phyloP scores from a whole-genome alignment of 1,140 invertebrate species.

The Lepidurus arcticus region DNA sequence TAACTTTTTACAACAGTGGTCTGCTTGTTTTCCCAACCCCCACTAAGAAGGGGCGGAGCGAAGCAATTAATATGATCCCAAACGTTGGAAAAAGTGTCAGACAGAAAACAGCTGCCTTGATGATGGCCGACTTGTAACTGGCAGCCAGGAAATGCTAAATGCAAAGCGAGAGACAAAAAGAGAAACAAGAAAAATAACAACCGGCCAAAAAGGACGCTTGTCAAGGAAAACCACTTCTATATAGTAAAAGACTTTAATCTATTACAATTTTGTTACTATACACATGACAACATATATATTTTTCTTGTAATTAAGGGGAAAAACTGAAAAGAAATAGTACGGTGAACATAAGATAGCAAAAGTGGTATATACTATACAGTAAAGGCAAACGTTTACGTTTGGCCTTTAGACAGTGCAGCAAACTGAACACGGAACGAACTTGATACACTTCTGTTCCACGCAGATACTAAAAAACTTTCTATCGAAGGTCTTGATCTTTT shows the following conservation, averaged over 20 bases:
- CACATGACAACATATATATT: too few relatives aligned
- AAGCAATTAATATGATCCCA: neutral
- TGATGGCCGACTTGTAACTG: neutral
- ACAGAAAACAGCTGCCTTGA: slow-evolving; percentile 7
- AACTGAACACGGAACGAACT: neutral
- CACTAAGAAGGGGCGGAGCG: neutral
- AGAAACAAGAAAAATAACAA: neutral
- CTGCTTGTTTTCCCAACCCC: neutral
- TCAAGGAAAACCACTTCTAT: neutral
- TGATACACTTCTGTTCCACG: neutral
- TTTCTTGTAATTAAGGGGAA: too few relatives aligned
- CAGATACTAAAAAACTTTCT: neutral
- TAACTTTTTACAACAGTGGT: neutral
- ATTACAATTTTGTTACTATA: too few relatives aligned
- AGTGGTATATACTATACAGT: too few relatives aligned
- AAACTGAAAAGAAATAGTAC: too few relatives aligned
- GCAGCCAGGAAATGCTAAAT: neutral
- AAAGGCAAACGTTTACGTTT: too few relatives aligned
- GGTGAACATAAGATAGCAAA: too few relatives aligned
- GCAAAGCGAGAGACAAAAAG: neutral
- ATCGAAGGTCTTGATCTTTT: neutral
- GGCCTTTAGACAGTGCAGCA: neutral
- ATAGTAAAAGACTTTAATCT: neutral
- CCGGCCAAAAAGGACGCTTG: neutral
- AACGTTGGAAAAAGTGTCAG: neutral